phyloP scores from a whole-genome alignment of 1,140 invertebrate species.

The Orchesella cincta region DNA sequence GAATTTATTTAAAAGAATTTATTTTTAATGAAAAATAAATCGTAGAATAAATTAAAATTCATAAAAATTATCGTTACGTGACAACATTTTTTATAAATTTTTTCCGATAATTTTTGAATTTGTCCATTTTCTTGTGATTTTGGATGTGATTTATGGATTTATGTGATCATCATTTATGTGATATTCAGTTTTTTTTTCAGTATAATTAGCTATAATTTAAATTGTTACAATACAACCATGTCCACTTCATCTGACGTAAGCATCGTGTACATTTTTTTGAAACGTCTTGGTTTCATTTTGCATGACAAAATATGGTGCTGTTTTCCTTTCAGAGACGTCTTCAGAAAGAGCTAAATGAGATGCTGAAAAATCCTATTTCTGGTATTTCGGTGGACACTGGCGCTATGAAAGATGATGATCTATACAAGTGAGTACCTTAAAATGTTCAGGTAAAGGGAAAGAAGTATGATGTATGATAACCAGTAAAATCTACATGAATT shows the following conservation, averaged over 20 bases:
- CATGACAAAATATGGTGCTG: not conserved
- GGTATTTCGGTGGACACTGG: not conserved
- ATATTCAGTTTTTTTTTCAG: too few relatives aligned
- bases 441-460: constrained; percentile 37
- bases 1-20: too few relatives aligned
- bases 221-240: too few relatives aligned
- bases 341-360: not conserved
- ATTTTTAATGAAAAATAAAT: too few relatives aligned
- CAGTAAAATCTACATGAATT: not conserved
- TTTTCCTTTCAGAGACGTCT: not conserved
- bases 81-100: too few relatives aligned
- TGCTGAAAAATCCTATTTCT: not conserved
- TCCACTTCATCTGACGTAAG: not conserved
- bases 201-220: too few relatives aligned
- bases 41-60: too few relatives aligned
- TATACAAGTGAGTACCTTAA: not conserved
- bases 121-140: too few relatives aligned
- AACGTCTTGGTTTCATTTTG: not conserved
- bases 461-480: not conserved
- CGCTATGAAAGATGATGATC: not conserved
- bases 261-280: not conserved
- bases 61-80: too few relatives aligned
- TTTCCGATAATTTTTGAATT: too few relatives aligned
- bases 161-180: too few relatives aligned
- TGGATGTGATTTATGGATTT: too few relatives aligned